Conservation (phyloP, 2,888 invertebrate genomes). For the Euclidia mi region DNA sequence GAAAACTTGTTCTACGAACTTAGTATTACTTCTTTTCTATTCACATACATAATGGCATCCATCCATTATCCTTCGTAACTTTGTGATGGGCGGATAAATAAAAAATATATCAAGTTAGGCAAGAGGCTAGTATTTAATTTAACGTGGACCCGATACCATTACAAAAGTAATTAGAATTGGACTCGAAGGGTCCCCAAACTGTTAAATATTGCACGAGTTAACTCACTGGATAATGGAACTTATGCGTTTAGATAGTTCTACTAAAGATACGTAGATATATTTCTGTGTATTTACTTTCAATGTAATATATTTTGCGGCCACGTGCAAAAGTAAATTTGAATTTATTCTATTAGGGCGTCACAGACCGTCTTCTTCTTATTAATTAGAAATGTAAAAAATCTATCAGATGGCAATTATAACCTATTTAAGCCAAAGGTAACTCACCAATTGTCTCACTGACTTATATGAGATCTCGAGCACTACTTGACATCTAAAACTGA, state of each 20-base stretch:
- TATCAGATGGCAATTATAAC: too few species aligned
- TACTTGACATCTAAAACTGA: too few species aligned
- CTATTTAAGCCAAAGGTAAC: too few species aligned
- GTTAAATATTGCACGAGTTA: conserved; percentile 74
- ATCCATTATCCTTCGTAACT: conserved; percentile 47
- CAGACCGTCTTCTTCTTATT: too few species aligned
- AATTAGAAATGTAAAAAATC: too few species aligned
- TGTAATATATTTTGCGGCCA: too few species aligned
- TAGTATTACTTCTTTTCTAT: conserved; percentile 41
- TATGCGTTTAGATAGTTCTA: conserved; percentile 19
- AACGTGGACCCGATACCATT: conserved; percentile 60
- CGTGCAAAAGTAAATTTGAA: too few species aligned
- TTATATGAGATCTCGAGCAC: too few species aligned
- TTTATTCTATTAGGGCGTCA: too few species aligned
- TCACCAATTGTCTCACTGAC: too few species aligned
- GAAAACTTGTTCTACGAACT: conserved; percentile 19
- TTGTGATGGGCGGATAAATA: conserved; percentile 41
- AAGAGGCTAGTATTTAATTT: conserved; percentile 55
- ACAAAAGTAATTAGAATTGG: conserved; percentile 72
- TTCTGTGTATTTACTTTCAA: not conserved
- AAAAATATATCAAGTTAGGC: conserved; percentile 23
- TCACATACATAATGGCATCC: conserved; percentile 41
- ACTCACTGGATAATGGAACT: conserved; percentile 54
- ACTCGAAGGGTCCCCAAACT: conserved; percentile 55
- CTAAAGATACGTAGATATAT: conserved; percentile 15